Conservation (phyloP, 2,113 vertebrate species). For the Sphyrna mokarran region DNA sequence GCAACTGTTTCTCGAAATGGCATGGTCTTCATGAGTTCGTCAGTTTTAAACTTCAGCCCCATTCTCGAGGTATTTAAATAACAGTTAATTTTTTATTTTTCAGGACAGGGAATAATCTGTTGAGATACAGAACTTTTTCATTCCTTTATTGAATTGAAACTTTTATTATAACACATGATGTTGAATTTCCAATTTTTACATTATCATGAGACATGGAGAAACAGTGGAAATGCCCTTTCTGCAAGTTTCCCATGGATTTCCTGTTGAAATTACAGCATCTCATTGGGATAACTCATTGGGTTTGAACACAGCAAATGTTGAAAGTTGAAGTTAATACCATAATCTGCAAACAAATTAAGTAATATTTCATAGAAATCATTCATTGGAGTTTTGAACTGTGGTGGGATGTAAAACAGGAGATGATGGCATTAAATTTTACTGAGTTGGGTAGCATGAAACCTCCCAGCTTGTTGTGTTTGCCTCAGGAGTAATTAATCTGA, state of each 20-base stretch:
- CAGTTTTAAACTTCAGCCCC: constrained; percentile 82
- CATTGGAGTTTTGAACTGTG: background rate
- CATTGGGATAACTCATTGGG: no score
- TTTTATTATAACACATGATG: background rate
- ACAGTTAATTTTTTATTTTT: background rate
- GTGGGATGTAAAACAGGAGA: background rate
- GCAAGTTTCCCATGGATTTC: background rate
- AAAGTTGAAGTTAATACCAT: background rate
- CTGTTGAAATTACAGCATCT: background rate
- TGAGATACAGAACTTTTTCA: background rate
- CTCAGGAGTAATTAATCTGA: background rate
- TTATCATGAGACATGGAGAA: background rate
- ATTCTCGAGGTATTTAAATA: constrained; percentile 74
- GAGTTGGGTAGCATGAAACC: background rate
- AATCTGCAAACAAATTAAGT: background rate
- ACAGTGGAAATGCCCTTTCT: background rate
- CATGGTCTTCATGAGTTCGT: constrained; percentile 98
- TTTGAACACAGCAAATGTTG: background rate
- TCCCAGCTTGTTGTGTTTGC: background rate
- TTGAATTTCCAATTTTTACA: background rate
- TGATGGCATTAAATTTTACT: background rate
- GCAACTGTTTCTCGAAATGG: constrained; percentile 94
- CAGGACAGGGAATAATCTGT: background rate
- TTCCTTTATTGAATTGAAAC: background rate
- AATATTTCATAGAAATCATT: background rate